phyloP scores from a whole-genome alignment of 2,888 invertebrate genomes.

The Aspidiotus destructor region DNA sequence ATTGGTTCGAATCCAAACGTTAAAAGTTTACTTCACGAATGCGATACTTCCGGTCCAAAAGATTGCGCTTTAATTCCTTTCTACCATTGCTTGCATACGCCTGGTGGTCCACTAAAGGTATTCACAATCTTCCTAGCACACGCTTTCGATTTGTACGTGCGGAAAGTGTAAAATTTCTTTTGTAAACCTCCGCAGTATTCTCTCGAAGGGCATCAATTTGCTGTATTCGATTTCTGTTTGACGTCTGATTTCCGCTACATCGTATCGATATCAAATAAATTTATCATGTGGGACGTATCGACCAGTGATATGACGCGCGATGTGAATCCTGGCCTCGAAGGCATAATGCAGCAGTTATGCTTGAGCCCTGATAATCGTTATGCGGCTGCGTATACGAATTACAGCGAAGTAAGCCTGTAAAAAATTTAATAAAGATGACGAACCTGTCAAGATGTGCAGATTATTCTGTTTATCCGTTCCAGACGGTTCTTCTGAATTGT shows the following conservation, averaged over 20 bases:
- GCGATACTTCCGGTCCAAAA: slow-evolving; percentile 76
- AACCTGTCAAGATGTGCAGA: neutral
- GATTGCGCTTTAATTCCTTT: slow-evolving; percentile 85
- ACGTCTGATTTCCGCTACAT: slow-evolving; percentile 86
- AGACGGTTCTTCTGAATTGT: slow-evolving; percentile 82
- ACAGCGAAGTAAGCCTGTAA: slow-evolving; percentile 60
- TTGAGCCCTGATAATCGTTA: slow-evolving; percentile 92
- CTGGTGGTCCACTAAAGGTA: slow-evolving; percentile 95
- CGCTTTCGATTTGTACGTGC: too few relatives aligned
- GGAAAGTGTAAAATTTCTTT: neutral
- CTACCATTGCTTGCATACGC: slow-evolving; percentile 93
- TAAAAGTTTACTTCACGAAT: slow-evolving; percentile 76
- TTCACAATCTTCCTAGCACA: neutral
- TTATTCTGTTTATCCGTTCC: slow-evolving; percentile 38
- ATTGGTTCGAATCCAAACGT: slow-evolving; percentile 72
- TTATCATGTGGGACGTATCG: slow-evolving; percentile 93
- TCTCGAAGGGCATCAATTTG: slow-evolving; percentile 95
- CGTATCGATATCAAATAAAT: slow-evolving; percentile 90
- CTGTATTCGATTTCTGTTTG: slow-evolving; percentile 82
- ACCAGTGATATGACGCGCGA: slow-evolving; percentile 91
- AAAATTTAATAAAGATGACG: neutral
- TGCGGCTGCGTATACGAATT: slow-evolving; percentile 91
- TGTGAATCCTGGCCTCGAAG: slow-evolving; percentile 85
- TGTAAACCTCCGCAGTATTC: slow-evolving; percentile 59
- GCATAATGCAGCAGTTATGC: slow-evolving; percentile 89